Percentiles rank a stretch among this genome's conserved stretches.
These are phyloP conservation scores for Glyphotaelius pellucidus DNA, from an alignment of 2,888 invertebrate genomes.

Conservation along the genomic window DNA sequence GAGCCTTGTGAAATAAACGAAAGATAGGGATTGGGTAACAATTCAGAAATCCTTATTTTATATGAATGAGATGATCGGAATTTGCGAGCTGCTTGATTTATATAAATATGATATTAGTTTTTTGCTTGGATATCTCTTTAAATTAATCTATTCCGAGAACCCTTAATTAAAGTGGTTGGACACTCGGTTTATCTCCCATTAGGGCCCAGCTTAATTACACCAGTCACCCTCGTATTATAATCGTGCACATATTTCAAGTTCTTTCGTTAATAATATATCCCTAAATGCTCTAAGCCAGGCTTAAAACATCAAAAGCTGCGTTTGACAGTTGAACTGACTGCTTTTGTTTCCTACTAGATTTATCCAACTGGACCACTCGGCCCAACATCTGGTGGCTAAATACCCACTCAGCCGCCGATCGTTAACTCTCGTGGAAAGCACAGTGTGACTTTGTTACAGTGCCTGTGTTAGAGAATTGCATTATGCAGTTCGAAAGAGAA, in stretches of 20 bases:
- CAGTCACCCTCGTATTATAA: neutral
- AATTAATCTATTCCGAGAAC: neutral
- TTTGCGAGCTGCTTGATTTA: neutral
- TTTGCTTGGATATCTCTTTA: neutral
- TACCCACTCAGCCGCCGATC: slow-evolving; percentile 6
- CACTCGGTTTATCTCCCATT: neutral
- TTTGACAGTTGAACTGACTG: slow-evolving; percentile 57
- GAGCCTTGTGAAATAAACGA: too few relatives aligned
- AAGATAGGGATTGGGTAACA: too few relatives aligned
- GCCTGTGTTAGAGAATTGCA: neutral
- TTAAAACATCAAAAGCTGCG: slow-evolving; percentile 53
- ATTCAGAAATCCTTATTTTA: neutral
- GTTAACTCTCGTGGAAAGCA: neutral
- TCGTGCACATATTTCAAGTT: slow-evolving; percentile 20
- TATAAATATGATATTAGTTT: neutral
- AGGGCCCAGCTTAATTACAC: neutral
- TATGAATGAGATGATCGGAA: neutral
- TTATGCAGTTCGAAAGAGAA: neutral
- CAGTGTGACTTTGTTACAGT: neutral
- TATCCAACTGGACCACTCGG: slow-evolving; percentile 57
- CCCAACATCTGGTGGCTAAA: slow-evolving; percentile 51
- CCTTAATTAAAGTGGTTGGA: neutral
- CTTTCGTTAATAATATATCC: neutral
- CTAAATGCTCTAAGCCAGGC: slow-evolving; percentile 23
- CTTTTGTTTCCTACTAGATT: slow-evolving; percentile 54